Evolutionary conservation across 2,797 vertebrate species (phyloP).

Genomic region (Myotis planiceps): DNA sequence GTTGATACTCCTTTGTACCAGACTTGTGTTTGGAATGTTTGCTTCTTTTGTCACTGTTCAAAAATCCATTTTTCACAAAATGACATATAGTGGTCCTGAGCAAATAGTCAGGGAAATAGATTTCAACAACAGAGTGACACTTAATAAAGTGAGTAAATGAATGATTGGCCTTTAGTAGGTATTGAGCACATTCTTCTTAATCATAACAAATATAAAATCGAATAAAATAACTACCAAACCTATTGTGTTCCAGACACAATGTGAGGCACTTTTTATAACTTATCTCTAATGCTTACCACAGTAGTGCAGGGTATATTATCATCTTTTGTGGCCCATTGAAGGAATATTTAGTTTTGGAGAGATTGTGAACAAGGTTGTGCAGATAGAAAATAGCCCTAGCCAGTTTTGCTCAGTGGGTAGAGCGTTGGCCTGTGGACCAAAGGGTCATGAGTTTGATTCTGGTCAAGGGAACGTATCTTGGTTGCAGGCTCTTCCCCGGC

Average conservation of each 20-base stretch:
- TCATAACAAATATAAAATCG: neutral
- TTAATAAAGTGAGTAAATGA: neutral
- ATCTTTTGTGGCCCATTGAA: neutral
- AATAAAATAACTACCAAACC: neutral
- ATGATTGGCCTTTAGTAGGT: neutral
- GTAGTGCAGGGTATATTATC: neutral
- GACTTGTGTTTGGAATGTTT: slow-evolving; percentile 6
- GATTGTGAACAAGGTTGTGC: neutral
- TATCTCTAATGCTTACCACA: neutral
- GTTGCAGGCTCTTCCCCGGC: no score
- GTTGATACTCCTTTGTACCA: neutral
- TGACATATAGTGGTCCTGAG: neutral
- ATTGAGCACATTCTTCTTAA: neutral
- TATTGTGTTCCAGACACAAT: neutral
- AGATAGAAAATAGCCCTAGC: neutral
- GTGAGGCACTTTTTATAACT: neutral
- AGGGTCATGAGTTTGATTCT: no score
- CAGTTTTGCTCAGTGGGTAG: no score
- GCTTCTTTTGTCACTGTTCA: neutral
- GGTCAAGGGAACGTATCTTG: no score
- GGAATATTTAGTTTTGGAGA: neutral
- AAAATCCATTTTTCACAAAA: neutral
- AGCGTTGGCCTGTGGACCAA: no score
- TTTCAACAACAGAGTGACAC: neutral
- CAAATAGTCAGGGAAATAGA: neutral